Evolutionary conservation across 2,113 vertebrate species (phyloP), one percentile per base, ranked within the genome.

Genomic region (Cephalopholis sonnerati): DNA sequence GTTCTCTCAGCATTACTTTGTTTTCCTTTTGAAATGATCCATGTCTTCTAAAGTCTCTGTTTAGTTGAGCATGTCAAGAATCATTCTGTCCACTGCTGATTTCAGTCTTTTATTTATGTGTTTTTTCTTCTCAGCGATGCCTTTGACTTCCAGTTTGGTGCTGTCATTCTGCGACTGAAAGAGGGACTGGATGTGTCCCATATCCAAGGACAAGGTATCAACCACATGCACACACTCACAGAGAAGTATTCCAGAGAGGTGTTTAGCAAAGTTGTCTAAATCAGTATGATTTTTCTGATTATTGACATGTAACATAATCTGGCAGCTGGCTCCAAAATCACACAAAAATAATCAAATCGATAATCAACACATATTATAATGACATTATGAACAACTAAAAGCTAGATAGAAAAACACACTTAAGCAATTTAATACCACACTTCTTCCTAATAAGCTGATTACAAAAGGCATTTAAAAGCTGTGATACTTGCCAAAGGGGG

Each of bases 111-210:
- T 4, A 54, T 74, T 74, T 54, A 1, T 59, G 48, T 79, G 0
- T 71, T 67, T 41, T 24, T 22, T 0, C 82, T 57, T 72, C 74
- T 88, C 87, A 99, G 98, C 61, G 98, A 99, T 88, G 96, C 98
- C 50, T 99, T 99, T 91, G 98, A 99, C 81, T 95, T 96, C 92
- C 98, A 99, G 68, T 99, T 97, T 54, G 98, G 98, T 75, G 95
- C 97, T 0, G 98, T 99, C 39, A 96, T 99, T 59, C 97, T 99
- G 66, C 94, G 98, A 68, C 93, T 99, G 58, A 95, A 96, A 82
- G 98, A 99, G 86, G 98, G 98, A 17, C 93, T 99, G 66, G 98
- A 99, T 71, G 95, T 99, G 87, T 99, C 98, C 82, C 98, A 99
- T 75, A 98, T 99, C 92, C 97, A 99, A 92, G 97, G 96, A 73